These are phyloP conservation scores for Hemiscyllium ocellatum DNA, from an alignment of 2,113 vertebrate species.

Conservation along the genomic window DNA sequence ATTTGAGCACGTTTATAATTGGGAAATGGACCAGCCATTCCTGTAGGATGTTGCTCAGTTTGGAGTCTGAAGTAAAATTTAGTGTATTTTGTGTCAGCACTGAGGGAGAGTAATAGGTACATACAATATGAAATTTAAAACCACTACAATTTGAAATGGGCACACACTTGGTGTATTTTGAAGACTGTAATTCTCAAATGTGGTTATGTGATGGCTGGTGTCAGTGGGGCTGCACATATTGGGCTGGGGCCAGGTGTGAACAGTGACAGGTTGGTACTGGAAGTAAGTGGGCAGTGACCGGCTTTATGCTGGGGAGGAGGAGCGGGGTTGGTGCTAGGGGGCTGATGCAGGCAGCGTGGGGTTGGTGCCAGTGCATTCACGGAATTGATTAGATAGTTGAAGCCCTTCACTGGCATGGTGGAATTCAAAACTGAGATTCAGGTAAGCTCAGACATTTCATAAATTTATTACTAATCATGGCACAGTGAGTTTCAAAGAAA, in stretches of 20 bases:
- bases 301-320: too few relatives aligned
- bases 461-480: not conserved
- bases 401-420: not conserved
- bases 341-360: too few relatives aligned
- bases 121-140: not conserved
- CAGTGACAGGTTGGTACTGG: too few relatives aligned
- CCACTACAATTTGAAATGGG: not conserved
- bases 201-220: too few relatives aligned
- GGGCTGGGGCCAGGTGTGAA: too few relatives aligned
- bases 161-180: not conserved
- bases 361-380: not conserved
- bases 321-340: too few relatives aligned
- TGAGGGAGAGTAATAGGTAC: not conserved
- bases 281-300: too few relatives aligned
- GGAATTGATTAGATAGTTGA: not conserved
- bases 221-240: too few relatives aligned
- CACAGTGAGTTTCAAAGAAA: not conserved
- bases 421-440: not conserved
- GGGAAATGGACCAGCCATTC: not conserved
- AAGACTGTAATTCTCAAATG: too few relatives aligned
- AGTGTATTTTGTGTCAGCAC: not conserved
- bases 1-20: not conserved
- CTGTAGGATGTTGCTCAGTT: not conserved
- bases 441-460: not conserved
- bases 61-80: not conserved